Percentiles rank a stretch among this genome's conserved stretches.
These are phyloP conservation scores for Chloroceryle inda DNA, from an alignment of 2,797 vertebrate genomes.

Conservation along the genomic window DNA sequence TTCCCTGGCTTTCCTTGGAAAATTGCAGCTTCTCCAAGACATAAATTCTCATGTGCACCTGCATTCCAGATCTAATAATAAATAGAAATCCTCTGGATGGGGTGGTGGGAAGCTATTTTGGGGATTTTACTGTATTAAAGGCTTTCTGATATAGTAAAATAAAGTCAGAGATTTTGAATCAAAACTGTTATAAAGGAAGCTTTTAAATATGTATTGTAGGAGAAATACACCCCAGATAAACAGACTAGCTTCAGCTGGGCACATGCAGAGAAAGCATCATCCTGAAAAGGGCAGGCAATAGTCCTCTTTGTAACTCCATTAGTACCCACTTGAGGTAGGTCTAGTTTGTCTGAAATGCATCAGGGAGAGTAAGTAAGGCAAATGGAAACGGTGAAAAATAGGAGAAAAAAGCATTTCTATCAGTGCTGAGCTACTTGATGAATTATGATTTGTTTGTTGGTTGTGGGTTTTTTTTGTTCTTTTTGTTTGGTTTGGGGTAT, in stretches of 20 bases:
- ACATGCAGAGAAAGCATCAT: rapidly evolving
- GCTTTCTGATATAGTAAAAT: not conserved
- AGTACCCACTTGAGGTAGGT: not conserved
- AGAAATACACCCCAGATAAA: not conserved
- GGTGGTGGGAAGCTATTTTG: not conserved
- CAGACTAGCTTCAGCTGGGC: not conserved
- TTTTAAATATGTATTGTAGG: not conserved
- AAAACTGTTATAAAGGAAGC: not conserved
- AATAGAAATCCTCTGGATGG: not conserved
- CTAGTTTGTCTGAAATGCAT: not conserved
- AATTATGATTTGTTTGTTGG: not conserved
- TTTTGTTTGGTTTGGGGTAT: no score
- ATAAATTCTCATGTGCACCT: conserved; percentile 26
- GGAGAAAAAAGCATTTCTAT: not conserved
- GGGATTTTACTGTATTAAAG: not conserved
- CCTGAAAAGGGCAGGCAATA: not conserved
- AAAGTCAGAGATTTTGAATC: not conserved
- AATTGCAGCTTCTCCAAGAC: conserved; percentile 25
- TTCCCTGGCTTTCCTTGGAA: conserved; percentile 63
- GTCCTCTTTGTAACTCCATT: not conserved
- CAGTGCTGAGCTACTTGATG: not conserved
- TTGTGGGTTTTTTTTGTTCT: no score
- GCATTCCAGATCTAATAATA: conserved; percentile 36
- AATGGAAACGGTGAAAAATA: not conserved
- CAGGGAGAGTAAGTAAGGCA: not conserved